Evolutionary conservation across 2,113 vertebrate species (phyloP), one percentile per base, ranked within the genome.

Genomic region (Oceanodroma tethys): DNA sequence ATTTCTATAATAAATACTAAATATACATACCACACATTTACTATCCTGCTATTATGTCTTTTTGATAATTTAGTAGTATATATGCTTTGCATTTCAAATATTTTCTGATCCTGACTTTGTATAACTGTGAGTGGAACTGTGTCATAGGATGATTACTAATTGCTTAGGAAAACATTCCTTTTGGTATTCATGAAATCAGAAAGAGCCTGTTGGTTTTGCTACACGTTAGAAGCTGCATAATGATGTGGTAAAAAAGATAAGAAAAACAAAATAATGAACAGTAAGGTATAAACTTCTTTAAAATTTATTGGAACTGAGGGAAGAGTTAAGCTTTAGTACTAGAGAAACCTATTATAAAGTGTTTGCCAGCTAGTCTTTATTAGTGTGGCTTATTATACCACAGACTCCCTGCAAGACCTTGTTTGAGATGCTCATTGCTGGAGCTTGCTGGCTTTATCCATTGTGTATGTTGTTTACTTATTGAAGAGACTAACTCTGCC

Each of bases 1-100:
- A 90, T 88, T 92, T 95, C 59, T 92, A 50, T 88, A 95, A 97
- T 96, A 97, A 96, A 95, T 93, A 90, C 86, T 78, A 90, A 95
- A 94, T 95, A 93, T 93, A 93, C 92, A 91, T 94, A 74, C 32
- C 88, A 86, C 92, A 96, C 55, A 86, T 96, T 95, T 93, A 65
- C 72, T 90, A 90, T 95, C 63, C 23, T 92, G 63, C 55, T 94
- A 67, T 94, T 97, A 93, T 83, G 75, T 88, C 82, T 97, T 93
- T 86, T 92, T 86, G 82, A 79, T 93, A 93, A 96, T 95, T 93
- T 93, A 95, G 55, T 91, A 52, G 59, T 56, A 47, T 47, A 66
- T 86, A 88, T 13, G 40, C 40, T 92, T 96, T 97, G 86, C 82
- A 96, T 97, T 96, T 95, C 32, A 92, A 97, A 38, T 95, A 79